Evolutionary conservation across 2,797 vertebrate genomes (phyloP).

Genomic region (Notolepis coatsorum): DNA sequence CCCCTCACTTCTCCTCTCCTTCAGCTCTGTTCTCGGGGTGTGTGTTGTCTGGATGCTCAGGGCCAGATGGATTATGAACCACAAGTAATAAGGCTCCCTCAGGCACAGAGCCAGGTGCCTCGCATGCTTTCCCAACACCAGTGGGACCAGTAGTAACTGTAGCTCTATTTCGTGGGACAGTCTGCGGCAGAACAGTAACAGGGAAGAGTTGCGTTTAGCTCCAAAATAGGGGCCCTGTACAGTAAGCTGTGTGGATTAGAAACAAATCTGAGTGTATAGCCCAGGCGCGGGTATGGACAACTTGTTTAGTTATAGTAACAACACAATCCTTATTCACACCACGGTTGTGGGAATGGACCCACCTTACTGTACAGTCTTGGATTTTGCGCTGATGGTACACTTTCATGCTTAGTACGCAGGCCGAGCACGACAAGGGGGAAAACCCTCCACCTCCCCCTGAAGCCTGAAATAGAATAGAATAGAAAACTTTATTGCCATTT

Average conservation of each 20-base stretch:
- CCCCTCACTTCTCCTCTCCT: background rate
- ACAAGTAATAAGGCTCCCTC: constrained; percentile 59
- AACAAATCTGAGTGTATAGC: constrained; percentile 42
- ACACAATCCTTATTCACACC: constrained; percentile 34
- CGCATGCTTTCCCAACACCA: constrained; percentile 67
- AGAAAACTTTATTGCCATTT: too few relatives aligned
- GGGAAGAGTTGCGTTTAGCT: constrained; percentile 62
- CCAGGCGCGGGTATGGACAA: constrained; percentile 54
- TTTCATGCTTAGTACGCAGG: too few relatives aligned
- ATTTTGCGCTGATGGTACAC: constrained; percentile 1
- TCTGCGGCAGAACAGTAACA: constrained; percentile 61
- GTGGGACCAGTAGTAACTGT: constrained; percentile 64
- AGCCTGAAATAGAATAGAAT: too few relatives aligned
- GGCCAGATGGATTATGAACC: constrained; percentile 54
- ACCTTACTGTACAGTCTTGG: constrained; percentile 1
- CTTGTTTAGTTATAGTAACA: constrained; percentile 42
- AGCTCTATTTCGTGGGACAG: constrained; percentile 49
- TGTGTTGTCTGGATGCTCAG: constrained; percentile 43
- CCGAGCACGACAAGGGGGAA: too few relatives aligned
- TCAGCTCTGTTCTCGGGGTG: constrained; percentile 27
- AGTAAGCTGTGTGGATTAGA: constrained; percentile 55
- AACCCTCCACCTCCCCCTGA: too few relatives aligned
- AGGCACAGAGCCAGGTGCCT: constrained; percentile 56
- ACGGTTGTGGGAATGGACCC: constrained; percentile 11
- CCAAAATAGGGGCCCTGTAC: constrained; percentile 53